phyloP scores from a whole-genome alignment of 2,797 vertebrate genomes.

The Hephaestus fuliginosus region DNA sequence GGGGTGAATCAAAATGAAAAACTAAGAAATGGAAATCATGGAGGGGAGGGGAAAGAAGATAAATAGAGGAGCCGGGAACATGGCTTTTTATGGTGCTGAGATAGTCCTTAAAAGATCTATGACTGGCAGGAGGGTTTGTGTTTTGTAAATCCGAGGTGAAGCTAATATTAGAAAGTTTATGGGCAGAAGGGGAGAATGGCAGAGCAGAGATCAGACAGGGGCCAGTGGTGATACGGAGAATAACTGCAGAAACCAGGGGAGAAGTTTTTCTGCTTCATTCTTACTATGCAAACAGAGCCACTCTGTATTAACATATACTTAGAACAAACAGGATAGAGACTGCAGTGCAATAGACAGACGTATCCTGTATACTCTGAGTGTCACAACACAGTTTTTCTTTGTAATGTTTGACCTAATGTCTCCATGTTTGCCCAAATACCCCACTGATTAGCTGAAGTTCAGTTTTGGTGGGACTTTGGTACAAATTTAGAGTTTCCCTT shows the following conservation, averaged over 20 bases:
- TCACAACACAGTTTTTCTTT: background rate
- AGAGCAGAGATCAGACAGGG: constrained; percentile 40
- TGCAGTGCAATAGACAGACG: no score
- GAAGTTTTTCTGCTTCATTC: constrained; percentile 22
- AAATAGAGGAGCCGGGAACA: constrained; percentile 70
- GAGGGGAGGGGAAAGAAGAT: constrained; percentile 70
- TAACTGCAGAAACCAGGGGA: constrained; percentile 14
- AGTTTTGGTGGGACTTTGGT: no score
- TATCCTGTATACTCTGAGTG: background rate
- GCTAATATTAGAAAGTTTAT: constrained; percentile 79
- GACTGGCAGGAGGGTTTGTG: constrained; percentile 68
- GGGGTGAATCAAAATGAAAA: constrained; percentile 67
- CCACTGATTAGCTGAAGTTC: no score
- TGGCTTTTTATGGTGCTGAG: constrained; percentile 84
- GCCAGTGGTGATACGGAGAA: constrained; percentile 1
- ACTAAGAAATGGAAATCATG: constrained; percentile 74
- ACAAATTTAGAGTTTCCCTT: background rate
- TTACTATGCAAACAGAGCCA: constrained; percentile 15
- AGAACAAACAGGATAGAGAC: background rate
- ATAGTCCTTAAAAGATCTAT: constrained; percentile 55
- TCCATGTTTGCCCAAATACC: background rate
- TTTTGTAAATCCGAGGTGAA: constrained; percentile 80
- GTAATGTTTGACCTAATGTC: background rate
- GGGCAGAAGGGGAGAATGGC: constrained; percentile 38
- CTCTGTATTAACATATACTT: background rate